Base-by-base conservation (phyloP, 2,113 vertebrate species). In the Pleuronectes platessa region DNA sequence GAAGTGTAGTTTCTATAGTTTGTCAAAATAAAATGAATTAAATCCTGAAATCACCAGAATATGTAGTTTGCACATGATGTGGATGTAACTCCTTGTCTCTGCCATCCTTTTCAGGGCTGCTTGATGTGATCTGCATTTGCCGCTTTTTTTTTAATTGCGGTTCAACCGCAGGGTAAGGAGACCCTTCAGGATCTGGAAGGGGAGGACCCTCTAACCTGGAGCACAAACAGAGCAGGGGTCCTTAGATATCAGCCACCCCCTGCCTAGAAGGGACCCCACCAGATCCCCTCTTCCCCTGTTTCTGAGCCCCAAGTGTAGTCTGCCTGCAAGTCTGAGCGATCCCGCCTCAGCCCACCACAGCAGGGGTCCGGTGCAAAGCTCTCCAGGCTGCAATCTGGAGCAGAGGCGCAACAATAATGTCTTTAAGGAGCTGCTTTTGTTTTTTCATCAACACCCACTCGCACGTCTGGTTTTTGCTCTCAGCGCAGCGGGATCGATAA, bases 141-240 rank as follows among this genome's bases (percentile, higher is more conserved):
- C 5, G 9, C 21, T 11, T 42, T 5, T 23, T 23, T 66, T 68
- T 78, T 85, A 85, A 86, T 86, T 89, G 82, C 67, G 72, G 82
- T 90, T 93, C 85, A 90, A 72, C 75, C 54, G 69, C 61, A 86
- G 86, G 82, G 37, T 71, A 72, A 74, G 65, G 21, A 66, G 64
- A 62, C 40, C 76, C 85, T 68, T 74, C 60, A 59, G 84, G 68
- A 74, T 26, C 56, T n/a, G 56, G 40, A 42, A 68, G 62, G 64
- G 62, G 72, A 76, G 40, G 68, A 68, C 62, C 84, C 79, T 76
- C 56, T 88, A 82, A 87, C 91, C 91, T 65, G 81, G 85, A 90
- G 93, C 87, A 78, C 54, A 85, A 88, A 68, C 88, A 76, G 82
- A 81, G 77, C 91, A 92, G 91, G 88, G 93, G 88, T 93, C 86